Conservation (phyloP, 53 echinoderm and acorn worm genomes). For the Stichopus horrens region DNA sequence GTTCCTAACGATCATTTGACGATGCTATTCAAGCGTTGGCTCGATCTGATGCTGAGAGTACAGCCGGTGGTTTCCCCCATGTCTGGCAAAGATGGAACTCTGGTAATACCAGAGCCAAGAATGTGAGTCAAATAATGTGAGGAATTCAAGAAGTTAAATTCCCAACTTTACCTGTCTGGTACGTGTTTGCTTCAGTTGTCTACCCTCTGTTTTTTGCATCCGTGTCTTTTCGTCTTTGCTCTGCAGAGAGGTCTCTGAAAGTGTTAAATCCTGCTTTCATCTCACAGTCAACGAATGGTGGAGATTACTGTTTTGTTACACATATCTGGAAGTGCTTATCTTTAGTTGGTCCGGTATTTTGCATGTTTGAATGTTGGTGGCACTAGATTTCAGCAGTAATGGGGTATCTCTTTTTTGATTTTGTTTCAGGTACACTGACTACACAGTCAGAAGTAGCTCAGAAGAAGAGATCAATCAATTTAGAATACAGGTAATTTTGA, state of each 20-base stretch:
- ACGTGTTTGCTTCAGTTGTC: too few relatives aligned
- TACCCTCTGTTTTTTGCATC: too few relatives aligned
- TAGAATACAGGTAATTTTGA: constrained; percentile 63
- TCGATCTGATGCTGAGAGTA: constrained; percentile 55
- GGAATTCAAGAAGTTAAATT: too few relatives aligned
- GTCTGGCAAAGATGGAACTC: constrained; percentile 50
- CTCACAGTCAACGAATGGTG: too few relatives aligned
- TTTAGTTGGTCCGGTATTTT: too few relatives aligned
- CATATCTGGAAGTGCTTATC: too few relatives aligned
- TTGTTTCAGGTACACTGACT: constrained; percentile 64
- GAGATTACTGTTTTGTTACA: too few relatives aligned
- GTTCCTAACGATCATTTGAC: constrained; percentile 72
- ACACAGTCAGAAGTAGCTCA: constrained; percentile 62
- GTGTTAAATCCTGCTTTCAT: too few relatives aligned
- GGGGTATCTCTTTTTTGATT: neutral
- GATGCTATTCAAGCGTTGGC: constrained; percentile 71
- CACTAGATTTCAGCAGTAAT: too few relatives aligned
- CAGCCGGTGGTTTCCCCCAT: constrained; percentile 46
- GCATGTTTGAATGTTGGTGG: too few relatives aligned
- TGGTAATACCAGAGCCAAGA: constrained; percentile 74
- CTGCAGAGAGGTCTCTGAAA: neutral
- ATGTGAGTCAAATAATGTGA: constrained; percentile 58
- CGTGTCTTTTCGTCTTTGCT: too few relatives aligned
- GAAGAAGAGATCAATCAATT: constrained; percentile 63
- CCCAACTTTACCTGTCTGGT: too few relatives aligned